Evolutionary conservation across 2,113 vertebrate genomes (phyloP), one percentile per base, ranked within the genome.

Genomic region (Chaetodon auriga): DNA sequence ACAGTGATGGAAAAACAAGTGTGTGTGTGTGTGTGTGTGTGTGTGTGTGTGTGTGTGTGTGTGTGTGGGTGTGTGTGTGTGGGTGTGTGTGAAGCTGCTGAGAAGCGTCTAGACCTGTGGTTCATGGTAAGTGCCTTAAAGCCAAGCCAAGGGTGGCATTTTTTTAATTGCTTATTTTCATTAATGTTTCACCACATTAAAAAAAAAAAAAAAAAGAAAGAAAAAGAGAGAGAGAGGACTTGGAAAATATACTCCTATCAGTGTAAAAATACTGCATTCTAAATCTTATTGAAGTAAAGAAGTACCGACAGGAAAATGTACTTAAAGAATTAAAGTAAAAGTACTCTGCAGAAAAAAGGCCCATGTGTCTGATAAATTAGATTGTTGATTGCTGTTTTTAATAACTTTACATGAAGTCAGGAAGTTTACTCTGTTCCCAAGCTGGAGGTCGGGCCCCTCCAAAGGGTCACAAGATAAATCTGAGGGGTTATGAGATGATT

Each of bases 101-200:
- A 46, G 38, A 14, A 36, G 45, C 19, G 1, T 65, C 6, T 51
- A 35, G 15, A 53, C 55, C 45, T 19, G 41, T 7, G 19, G 8
- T 49, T 78, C 38, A 60, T 4, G 18, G 18, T 54, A 43, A 54
- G 38, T 51, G 54, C 48, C 19, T 61, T 81, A 60, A 49, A 48
- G 46, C 23, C 3, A 7, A 72, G 30, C 45, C 72, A 49, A 38
- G 6, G 41, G 14, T 6, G 14, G 4, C 11, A n/a, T 8, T 54
- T 64, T 64, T 71, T 61, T 46, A 13, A 62, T 21, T 64, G 57
- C 3, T 43, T 25, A 57, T 61, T 45, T 74, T 10, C 5, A 4
- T 45, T 43, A 2, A n/a, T 35, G 6, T 69, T 58, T 57, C 41
- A 58, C 38, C 9, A 18, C 54, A 19, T 58, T 19, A 30, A 57